These are phyloP conservation scores for Adineta ricciae DNA, from an alignment of 2,888 invertebrate genomes.

Conservation along the genomic window DNA sequence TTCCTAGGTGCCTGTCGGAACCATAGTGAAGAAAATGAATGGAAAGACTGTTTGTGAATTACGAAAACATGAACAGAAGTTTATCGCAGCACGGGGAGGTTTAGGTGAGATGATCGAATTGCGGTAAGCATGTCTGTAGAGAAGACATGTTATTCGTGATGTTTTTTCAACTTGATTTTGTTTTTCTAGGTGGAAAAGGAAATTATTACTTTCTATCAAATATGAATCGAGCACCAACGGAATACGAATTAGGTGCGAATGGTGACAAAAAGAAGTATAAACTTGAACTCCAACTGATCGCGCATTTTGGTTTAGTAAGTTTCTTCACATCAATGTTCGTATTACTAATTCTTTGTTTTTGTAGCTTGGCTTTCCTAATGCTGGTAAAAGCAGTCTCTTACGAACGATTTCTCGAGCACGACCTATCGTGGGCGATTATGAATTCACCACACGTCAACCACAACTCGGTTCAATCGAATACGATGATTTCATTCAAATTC, in stretches of 20 bases:
- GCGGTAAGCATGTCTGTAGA: background rate
- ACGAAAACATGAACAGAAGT: conserved; percentile 59
- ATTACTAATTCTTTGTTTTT: too few species aligned
- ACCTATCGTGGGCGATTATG: conserved; percentile 79
- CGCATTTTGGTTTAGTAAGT: conserved; percentile 76
- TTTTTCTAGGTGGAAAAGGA: conserved; percentile 72
- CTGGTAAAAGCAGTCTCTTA: conserved; percentile 80
- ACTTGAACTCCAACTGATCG: conserved; percentile 80
- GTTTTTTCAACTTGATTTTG: background rate
- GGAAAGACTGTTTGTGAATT: conserved; percentile 63
- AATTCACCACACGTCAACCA: conserved; percentile 80
- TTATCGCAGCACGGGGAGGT: conserved; percentile 85
- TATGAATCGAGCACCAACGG: conserved; percentile 65
- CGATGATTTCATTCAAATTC: conserved; percentile 60
- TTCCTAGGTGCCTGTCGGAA: conserved; percentile 68
- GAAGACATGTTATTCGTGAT: background rate
- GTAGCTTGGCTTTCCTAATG: conserved; percentile 74
- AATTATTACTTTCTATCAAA: conserved; percentile 79
- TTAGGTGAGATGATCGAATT: conserved; percentile 39
- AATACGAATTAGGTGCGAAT: conserved; percentile 73
- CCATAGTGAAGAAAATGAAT: conserved; percentile 57
- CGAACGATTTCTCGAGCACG: conserved; percentile 72
- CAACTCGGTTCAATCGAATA: conserved; percentile 78
- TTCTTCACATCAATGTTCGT: background rate
- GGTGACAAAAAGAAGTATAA: conserved; percentile 68